phyloP scores from a whole-genome alignment of 1,140 invertebrate genomes.

The Condylostylus longicornis region DNA sequence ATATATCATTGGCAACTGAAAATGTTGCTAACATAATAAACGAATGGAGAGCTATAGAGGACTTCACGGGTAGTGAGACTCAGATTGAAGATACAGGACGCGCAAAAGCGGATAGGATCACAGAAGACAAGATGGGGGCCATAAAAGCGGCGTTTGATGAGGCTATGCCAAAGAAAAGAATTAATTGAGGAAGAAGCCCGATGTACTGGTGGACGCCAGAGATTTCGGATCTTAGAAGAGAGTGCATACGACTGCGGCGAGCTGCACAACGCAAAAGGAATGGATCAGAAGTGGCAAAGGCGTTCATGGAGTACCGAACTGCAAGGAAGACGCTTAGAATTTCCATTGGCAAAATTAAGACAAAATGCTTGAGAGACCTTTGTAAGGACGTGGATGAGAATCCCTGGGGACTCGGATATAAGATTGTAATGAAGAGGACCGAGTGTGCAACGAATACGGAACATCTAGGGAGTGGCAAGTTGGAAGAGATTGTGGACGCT shows the following conservation, averaged over 20 bases:
- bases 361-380: constrained; percentile 7
- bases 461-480: background rate
- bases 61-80: constrained; percentile 3
- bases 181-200: background rate
- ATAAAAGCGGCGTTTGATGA: background rate
- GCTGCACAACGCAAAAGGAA: no score
- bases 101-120: background rate
- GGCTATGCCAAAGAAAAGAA: constrained; percentile 1
- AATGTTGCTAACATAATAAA: background rate
- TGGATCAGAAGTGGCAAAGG: no score
- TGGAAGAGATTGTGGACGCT: background rate
- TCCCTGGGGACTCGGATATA: constrained; percentile 13
- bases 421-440: constrained; percentile 7
- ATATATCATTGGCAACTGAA: constrained; percentile 2
- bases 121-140: background rate
- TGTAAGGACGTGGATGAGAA: constrained; percentile 9
- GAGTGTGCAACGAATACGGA: background rate
- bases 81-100: background rate
- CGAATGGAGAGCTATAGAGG: constrained; percentile 2
- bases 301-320: background rate
- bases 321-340: constrained; percentile 6
- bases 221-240: no score
- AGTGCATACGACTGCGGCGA: no score
- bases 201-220: no score
- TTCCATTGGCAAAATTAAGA: constrained; percentile 7